Percentiles rank a stretch among this genome's conserved stretches.
Evolutionary conservation across 2,888 invertebrate genomes (phyloP).

Genomic region (Melolontha melolontha): DNA sequence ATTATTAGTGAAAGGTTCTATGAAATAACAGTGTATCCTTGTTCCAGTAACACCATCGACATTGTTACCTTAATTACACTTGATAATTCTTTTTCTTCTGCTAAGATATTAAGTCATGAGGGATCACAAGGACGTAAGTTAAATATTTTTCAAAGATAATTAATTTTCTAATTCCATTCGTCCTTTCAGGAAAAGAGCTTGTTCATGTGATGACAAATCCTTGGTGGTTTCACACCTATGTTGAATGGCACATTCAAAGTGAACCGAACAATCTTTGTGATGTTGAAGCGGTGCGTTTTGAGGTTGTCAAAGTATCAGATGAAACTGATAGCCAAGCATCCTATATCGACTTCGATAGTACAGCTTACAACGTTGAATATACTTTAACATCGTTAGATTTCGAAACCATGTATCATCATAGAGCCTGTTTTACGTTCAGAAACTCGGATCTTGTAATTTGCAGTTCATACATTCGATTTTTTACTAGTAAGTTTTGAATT

Average conservation of each 20-base stretch:
- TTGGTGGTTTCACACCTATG: background rate
- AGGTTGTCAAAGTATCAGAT: background rate
- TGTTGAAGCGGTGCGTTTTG: background rate
- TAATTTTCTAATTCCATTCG: background rate
- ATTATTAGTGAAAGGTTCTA: background rate
- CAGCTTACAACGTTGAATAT: too few relatives aligned
- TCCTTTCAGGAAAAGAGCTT: background rate
- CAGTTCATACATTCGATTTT: constrained; percentile 5
- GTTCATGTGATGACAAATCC: constrained; percentile 18
- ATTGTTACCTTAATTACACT: background rate
- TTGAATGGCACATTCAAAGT: background rate
- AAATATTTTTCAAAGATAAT: background rate
- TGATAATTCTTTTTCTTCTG: background rate
- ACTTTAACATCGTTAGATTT: constrained; percentile 2
- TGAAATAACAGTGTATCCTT: constrained; percentile 5
- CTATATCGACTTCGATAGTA: background rate
- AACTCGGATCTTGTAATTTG: background rate
- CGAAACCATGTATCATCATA: constrained; percentile 2
- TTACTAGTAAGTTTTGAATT: constrained; percentile 6
- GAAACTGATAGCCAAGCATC: background rate
- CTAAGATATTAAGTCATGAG: background rate
- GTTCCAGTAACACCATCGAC: constrained; percentile 2
- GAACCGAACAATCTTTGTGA: constrained; percentile 3
- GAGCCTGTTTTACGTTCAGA: constrained; percentile 10
- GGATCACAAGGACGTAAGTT: constrained; percentile 13